These are phyloP conservation scores for Eupithecia vulgata DNA, from an alignment of 2,888 invertebrate species.

Conservation along the genomic window DNA sequence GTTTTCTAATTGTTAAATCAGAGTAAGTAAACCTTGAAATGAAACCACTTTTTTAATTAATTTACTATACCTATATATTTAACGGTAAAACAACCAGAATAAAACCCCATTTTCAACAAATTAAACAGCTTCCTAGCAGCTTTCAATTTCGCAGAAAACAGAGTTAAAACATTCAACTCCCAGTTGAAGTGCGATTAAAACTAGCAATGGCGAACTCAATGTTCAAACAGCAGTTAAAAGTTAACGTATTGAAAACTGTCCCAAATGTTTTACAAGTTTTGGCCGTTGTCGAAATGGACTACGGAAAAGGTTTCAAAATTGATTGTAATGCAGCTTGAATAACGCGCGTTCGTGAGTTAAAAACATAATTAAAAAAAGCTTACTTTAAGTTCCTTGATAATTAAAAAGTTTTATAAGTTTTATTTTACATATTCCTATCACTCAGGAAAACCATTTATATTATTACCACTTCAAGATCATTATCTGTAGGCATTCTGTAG, in stretches of 20 bases:
- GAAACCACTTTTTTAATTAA: not conserved
- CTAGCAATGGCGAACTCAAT: conserved; percentile 30
- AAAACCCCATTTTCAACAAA: conserved; percentile 3
- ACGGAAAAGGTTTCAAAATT: not conserved
- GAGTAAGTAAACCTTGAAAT: not conserved
- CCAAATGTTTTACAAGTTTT: conserved; percentile 44
- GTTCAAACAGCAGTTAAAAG: conserved; percentile 34
- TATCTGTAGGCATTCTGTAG: too few species aligned
- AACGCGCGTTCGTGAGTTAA: too few species aligned
- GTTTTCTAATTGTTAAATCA: not conserved
- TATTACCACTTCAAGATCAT: too few species aligned
- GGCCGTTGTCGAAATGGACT: conserved; percentile 30
- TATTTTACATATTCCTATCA: too few species aligned
- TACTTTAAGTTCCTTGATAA: too few species aligned
- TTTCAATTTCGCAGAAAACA: conserved; percentile 8
- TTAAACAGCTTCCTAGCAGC: conserved; percentile 2
- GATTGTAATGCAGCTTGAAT: not conserved
- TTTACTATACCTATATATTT: not conserved
- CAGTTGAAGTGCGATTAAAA: conserved; percentile 30
- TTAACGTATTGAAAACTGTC: conserved; percentile 43
- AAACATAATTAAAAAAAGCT: too few species aligned
- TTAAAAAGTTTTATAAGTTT: too few species aligned
- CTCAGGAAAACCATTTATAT: too few species aligned
- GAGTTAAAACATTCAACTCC: conserved; percentile 26
- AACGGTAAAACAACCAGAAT: not conserved